Base-by-base conservation (phyloP, 2,888 invertebrate species). In the Lasioglossum leucozonium region DNA sequence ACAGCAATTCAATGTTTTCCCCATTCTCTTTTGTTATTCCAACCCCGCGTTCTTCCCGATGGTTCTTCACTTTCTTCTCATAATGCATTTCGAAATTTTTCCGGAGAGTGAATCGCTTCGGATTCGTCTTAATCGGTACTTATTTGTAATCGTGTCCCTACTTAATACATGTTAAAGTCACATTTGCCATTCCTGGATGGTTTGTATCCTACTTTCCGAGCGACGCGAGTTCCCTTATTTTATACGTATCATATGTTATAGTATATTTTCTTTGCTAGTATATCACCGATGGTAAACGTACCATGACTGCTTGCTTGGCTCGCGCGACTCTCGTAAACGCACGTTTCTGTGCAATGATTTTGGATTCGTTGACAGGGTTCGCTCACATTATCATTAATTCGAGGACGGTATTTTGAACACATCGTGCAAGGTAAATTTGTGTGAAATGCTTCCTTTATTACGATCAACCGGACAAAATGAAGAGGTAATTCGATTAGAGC, bases 101-200 rank as follows among this genome's bases (percentile, higher is more conserved):
- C 5, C 58, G 58, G 26, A 26, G 26, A 26, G 37, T 67, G 40
- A 40, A n/a, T 69, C 6, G n/a, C 42, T 34, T 65, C 34, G 30
- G 18, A 18, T 34, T 58, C n/a, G 26, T 58, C 51, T 51, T 51
- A 58, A 26, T 58, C 26, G n/a, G 13, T 58, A 65, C 65, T 65
- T 65, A 65, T 65, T 30, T 30, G 5, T 58, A 58, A 58, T 58
- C 26, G 58, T 58, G 26, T 58, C 58, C 26, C 58, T 58, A 58
- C 58, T 65, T 65, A 65, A 65, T 34, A 34, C 51, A 51, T 18
- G 65, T 65, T 65, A 65, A 34, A 65, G 65, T 65, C 65, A 65
- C 65, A 16, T 30, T 65, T 65, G 34, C 65, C 65, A 18, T 65
- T 30, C 34, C 18, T 65, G 30, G 65, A 65, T 65, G 34, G 34